Conservation (phyloP, 2,888 invertebrate species). For the Fragum fragum region DNA sequence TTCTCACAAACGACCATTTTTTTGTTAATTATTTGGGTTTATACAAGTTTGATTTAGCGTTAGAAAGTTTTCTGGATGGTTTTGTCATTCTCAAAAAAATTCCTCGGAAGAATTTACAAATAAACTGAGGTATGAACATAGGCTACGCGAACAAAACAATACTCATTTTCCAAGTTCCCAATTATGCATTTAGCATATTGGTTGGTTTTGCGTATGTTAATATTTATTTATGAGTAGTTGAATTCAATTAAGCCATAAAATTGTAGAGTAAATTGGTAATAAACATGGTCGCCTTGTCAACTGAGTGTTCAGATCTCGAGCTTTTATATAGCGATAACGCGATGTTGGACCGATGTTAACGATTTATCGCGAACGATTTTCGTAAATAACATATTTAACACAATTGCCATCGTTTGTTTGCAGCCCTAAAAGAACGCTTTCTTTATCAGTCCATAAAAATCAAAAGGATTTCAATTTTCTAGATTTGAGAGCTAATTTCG, state of each 20-base stretch:
- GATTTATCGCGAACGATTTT: slow-evolving; percentile 53
- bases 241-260: slow-evolving; percentile 63
- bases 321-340: slow-evolving; percentile 33
- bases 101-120: too few species aligned
- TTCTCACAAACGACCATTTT: too few species aligned
- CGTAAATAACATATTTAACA: slow-evolving; percentile 52
- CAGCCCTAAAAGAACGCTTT: slow-evolving; percentile 45
- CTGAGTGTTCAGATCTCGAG: slow-evolving; percentile 45
- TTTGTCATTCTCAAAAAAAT: too few species aligned
- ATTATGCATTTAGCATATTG: slow-evolving; percentile 61
- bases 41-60: too few species aligned
- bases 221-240: slow-evolving; percentile 58
- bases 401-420: slow-evolving; percentile 47
- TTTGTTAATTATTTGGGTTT: too few species aligned
- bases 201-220: slow-evolving; percentile 58
- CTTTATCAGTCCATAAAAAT: slow-evolving; percentile 61
- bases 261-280: slow-evolving; percentile 61
- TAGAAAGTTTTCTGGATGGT: too few species aligned
- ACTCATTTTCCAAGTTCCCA: background rate
- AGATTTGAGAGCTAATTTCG: slow-evolving; percentile 61
- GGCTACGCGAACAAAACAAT: background rate
- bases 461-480: slow-evolving; percentile 65
- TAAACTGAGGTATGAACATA: too few species aligned
- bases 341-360: slow-evolving; percentile 27
- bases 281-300: slow-evolving; percentile 55